Evolutionary conservation across 2,113 vertebrate species (phyloP).

Genomic region (Pimephales promelas): DNA sequence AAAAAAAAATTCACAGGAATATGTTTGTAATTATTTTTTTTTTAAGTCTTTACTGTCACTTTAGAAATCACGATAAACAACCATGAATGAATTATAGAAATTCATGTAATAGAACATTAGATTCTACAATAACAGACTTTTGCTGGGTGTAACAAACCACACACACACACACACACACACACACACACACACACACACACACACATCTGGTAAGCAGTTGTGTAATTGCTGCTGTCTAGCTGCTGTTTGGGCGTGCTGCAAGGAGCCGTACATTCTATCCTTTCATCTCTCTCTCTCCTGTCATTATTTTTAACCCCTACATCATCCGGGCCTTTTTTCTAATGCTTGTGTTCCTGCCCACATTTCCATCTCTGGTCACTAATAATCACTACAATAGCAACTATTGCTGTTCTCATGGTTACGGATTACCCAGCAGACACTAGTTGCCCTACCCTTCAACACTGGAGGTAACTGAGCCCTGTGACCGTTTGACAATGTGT

Average conservation of each 20-base stretch:
- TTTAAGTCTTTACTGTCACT: background rate
- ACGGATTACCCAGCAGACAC: background rate
- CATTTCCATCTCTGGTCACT: constrained; percentile 8
- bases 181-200: constrained; percentile 13
- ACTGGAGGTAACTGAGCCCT: background rate
- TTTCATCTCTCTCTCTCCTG: constrained; percentile 40
- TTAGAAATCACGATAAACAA: background rate
- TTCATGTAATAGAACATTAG: background rate
- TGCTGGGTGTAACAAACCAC: background rate
- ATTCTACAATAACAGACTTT: background rate
- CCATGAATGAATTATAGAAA: background rate
- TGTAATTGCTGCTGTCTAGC: constrained; percentile 37
- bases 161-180: background rate
- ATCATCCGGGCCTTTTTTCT: background rate
- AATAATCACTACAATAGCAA: background rate
- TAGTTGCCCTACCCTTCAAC: background rate
- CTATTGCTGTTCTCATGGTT: background rate
- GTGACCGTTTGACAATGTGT: constrained; percentile 4
- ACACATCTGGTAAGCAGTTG: constrained; percentile 11
- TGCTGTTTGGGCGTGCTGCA: background rate
- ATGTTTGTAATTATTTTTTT: background rate
- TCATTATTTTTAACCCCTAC: constrained; percentile 41
- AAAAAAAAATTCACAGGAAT: background rate
- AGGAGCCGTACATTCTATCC: constrained; percentile 1
- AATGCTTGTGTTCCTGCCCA: background rate